Conservation (phyloP, 1,140 invertebrate species). For the Melipona quadrifasciata region DNA sequence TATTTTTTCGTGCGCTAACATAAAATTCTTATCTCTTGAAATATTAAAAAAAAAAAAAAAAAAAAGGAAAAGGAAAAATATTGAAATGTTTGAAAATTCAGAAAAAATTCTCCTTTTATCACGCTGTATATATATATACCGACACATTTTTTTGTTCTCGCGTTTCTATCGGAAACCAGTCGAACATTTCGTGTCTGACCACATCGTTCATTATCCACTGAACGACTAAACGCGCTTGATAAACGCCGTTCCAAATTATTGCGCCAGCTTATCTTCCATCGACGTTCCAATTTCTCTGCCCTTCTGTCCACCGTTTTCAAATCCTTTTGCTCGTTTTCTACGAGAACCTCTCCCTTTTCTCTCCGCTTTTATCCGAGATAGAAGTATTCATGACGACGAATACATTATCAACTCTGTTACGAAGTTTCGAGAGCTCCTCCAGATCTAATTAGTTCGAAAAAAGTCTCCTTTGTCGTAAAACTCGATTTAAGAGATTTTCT, state of each 20-base stretch:
- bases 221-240: slow-evolving; percentile 9
- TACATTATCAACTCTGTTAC: background rate
- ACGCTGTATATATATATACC: no score
- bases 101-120: no score
- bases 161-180: background rate
- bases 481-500: background rate
- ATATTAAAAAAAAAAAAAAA: no score
- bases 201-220: slow-evolving; percentile 26
- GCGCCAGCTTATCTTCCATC: background rate
- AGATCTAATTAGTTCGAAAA: background rate
- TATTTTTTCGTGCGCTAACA: no score
- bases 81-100: no score
- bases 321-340: background rate
- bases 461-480: background rate
- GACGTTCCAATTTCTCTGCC: background rate
- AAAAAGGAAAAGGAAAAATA: no score
- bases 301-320: background rate
- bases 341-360: background rate
- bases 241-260: slow-evolving; percentile 21
- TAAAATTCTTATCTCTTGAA: no score
- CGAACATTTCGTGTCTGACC: background rate
- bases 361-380: background rate
- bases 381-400: background rate
- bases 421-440: background rate
- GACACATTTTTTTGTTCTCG: background rate